A percentile compares a stretch with the other conserved stretches of the same genome.
These are phyloP conservation scores for Drosophila nigrodunni DNA, from an alignment of 1,140 invertebrate genomes.

Conservation along the genomic window DNA sequence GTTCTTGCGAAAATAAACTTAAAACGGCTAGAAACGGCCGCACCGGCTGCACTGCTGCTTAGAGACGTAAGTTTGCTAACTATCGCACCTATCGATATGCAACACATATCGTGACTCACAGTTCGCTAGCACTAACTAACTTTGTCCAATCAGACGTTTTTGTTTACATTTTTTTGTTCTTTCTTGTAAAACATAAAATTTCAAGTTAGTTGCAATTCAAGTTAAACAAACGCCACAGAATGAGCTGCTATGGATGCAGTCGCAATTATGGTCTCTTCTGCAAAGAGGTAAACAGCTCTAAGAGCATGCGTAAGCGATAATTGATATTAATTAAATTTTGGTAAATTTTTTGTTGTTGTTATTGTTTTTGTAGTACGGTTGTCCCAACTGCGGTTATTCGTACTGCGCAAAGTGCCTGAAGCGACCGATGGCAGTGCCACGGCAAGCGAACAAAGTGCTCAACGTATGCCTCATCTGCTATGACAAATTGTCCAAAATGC, in stretches of 20 bases:
- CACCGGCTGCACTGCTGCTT: background rate
- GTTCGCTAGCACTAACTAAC: background rate
- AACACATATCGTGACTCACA: constrained; percentile 16
- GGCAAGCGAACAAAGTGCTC: constrained; percentile 63
- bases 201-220: background rate
- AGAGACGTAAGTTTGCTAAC: background rate
- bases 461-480: constrained; percentile 78
- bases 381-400: constrained; percentile 88
- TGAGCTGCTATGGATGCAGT: constrained; percentile 86
- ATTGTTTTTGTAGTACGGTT: constrained; percentile 85
- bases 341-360: background rate
- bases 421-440: constrained; percentile 85
- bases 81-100: constrained; percentile 14
- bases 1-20: no score
- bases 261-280: constrained; percentile 86
- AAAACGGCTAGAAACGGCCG: no score
- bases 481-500: constrained; percentile 70
- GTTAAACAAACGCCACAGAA: constrained; percentile 32
- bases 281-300: constrained; percentile 83
- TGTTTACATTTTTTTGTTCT: constrained; percentile 36
- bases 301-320: background rate
- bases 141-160: constrained; percentile 23
- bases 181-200: background rate
- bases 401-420: constrained; percentile 88
- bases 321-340: background rate